A percentile compares a stretch with the other conserved stretches of the same genome.
Conservation (phyloP, 2,113 vertebrate species). For the Aldabrachelys gigantea region DNA sequence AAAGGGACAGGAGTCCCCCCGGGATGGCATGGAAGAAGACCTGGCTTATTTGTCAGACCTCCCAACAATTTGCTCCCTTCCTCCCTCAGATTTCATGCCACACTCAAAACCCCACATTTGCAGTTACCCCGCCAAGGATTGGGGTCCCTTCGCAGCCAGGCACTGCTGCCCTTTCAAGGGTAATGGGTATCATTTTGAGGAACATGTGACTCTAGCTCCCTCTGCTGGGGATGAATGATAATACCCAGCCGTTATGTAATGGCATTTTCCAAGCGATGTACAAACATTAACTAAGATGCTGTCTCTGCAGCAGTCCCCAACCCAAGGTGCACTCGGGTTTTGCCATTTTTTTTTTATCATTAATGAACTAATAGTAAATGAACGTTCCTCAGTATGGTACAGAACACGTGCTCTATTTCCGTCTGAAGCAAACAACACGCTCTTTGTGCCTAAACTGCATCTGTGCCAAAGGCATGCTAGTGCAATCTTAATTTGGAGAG, state of each 20-base stretch:
- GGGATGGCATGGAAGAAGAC: background rate
- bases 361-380: background rate
- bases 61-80: background rate
- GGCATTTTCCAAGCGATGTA: background rate
- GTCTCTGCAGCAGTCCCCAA: background rate
- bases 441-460: background rate
- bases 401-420: background rate
- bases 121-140: background rate
- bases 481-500: background rate
- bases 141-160: background rate
- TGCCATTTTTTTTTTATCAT: background rate
- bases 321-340: background rate
- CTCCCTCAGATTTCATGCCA: background rate
- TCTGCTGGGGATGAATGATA: background rate
- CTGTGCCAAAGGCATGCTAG: background rate
- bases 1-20: background rate
- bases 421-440: background rate
- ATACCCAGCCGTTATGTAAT: background rate
- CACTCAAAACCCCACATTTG: background rate
- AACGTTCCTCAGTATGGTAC: background rate
- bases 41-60: background rate
- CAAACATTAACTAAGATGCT: background rate
- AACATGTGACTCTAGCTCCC: background rate
- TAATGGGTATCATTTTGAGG: background rate
- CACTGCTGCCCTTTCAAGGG: background rate